Base-by-base conservation (phyloP, 2,113 vertebrate species). In the Eretmochelys imbricata region DNA sequence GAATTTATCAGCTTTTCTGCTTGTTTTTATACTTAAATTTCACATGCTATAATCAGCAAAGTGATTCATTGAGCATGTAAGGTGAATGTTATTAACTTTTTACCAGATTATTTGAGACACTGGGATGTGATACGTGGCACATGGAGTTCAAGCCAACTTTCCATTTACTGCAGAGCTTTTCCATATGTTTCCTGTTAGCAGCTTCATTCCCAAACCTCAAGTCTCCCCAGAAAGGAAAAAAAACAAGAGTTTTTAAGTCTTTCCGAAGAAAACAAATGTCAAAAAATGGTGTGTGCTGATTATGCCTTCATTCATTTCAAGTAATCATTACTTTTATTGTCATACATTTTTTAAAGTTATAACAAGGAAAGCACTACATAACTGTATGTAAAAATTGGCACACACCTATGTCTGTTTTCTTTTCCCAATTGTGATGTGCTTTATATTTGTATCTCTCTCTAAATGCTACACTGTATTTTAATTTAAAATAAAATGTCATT, bases 121-220 rank as follows among this genome's bases (percentile, higher is more conserved):
- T 97, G 97, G 97, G 98, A 98, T 98, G 99, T 98, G 98, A 99
- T 98, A 99, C 98, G 99, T 99, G 99, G 99, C 99, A 98, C 98
- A 98, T 96, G 82, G 88, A 98, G 97, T 96, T 98, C 93, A 81
- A 97, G 98, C 98, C 99, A 99, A 98, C 97, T 97, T 98, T 98
- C 98, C 94, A 92, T 98, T 97, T 96, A 94, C 98, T 98, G 98
- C 97, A 99, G 98, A 99, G 99, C 97, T 98, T 97, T 99, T 99
- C 99, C 99, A 99, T 99, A 99, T 99, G 99, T 99, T 99, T 99
- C 97, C 97, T 99, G 97, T 98, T 98, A 98, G 98, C 96, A 97
- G 97, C 95, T 98, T 98, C 98, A 94, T 98, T 98, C 97, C 98
- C 94, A 97, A 95, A 94, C 54, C 76, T 95, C 88, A 93, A 35